Percentiles rank a stretch among this genome's conserved stretches.
Evolutionary conservation across 1,140 invertebrate genomes (phyloP).

Genomic region (Ptiloglossa arizonensis): DNA sequence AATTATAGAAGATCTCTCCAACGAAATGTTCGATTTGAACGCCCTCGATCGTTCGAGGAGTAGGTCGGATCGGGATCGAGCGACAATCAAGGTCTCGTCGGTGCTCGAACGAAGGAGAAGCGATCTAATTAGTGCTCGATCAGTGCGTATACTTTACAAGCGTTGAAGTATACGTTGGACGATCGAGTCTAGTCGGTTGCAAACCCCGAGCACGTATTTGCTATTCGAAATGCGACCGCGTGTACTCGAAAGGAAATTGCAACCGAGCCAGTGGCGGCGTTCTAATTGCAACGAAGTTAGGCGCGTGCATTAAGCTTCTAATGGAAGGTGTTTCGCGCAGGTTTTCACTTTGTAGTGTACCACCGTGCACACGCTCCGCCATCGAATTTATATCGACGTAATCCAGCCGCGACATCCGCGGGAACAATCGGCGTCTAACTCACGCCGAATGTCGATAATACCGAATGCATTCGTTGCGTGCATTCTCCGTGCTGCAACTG

Average conservation of each 20-base stretch:
- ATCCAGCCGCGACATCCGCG: constrained; percentile 1
- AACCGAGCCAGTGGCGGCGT: constrained; percentile 33
- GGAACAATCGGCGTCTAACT: constrained; percentile 1
- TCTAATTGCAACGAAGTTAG: constrained; percentile 64
- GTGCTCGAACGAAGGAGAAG: neutral
- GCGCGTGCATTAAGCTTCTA: constrained; percentile 58
- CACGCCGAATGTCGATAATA: neutral
- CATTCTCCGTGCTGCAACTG: neutral
- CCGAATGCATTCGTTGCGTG: neutral
- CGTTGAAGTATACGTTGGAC: neutral
- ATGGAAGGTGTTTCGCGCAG: constrained; percentile 56
- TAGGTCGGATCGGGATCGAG: too few relatives aligned
- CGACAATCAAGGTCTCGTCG: too few relatives aligned
- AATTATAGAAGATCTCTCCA: too few relatives aligned
- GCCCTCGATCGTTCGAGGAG: too few relatives aligned
- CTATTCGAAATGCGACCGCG: constrained; percentile 56
- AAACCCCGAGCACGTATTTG: constrained; percentile 48
- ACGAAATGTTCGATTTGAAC: too few relatives aligned
- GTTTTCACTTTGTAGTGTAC: constrained; percentile 42
- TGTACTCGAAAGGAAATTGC: constrained; percentile 63
- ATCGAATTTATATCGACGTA: constrained; percentile 24
- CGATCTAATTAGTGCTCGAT: constrained; percentile 12
- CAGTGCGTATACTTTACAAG: neutral
- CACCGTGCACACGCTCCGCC: neutral
- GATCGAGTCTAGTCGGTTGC: neutral